Evolutionary conservation across 2,888 invertebrate genomes (phyloP), one percentile per base, ranked within the genome.

Genomic region (Coelopa pilipes): DNA sequence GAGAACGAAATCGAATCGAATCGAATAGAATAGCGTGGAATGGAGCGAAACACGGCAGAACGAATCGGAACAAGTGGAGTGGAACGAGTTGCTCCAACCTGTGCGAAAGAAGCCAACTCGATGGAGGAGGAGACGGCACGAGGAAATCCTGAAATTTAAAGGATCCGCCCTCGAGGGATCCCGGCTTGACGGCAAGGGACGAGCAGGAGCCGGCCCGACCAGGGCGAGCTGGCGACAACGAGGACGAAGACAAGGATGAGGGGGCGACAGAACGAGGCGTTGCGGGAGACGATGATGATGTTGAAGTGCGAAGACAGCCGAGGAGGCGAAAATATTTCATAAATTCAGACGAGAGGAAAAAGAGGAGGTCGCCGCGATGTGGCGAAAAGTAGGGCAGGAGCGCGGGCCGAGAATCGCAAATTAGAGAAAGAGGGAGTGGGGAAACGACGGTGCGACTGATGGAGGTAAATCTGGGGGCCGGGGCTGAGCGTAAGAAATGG

Each of bases 251-350:
- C n/a, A 53, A 34, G 34, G 24, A 34, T 24, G 4, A 9, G 34
- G 15, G 45, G 13, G 13, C 12, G 12, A 62, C 15, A 62, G 24
- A n/a, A 12, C 3, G 34, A 57, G 62, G 62, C 34, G 62, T 7
- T 17, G n/a, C 0, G 15, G 13, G 34, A 34, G 62, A 34, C 34
- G 50, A 67, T 55, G 13, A 53, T 55, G 55, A 53, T 67, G 34
- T 67, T 67, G 50, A 67, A 67, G 53, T 67, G 55, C 15, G n/a
- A 55, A 55, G 55, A 67, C 34, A n/a, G 45, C 9, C 15, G 55
- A 24, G 21, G 17, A 67, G 50, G 15, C n/a, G n/a, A 34, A 49
- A 67, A 67, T 50, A 50, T 47, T 67, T 67, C 47, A 50, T 50
- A 67, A 67, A 67, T 49, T 67, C 15, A 50, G 24, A 21, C 46